Base-by-base conservation (phyloP, 2,113 vertebrate genomes). In the Pungitius pungitius region DNA sequence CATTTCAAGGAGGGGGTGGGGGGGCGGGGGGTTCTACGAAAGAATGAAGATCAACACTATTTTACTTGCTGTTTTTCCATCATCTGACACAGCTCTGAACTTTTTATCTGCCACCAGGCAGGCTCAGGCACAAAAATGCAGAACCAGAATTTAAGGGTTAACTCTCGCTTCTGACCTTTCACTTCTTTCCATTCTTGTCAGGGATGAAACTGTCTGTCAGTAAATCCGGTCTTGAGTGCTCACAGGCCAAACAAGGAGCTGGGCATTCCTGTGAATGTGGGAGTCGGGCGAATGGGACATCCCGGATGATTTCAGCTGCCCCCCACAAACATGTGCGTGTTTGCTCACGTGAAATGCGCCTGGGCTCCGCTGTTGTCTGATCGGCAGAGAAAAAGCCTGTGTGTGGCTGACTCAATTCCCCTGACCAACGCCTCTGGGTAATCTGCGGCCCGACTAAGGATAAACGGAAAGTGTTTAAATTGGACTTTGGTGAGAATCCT, bases 161-260 rank as follows among this genome's bases (percentile, higher is more conserved):
- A 75, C 66, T 68, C 58, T 69, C 42, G 9, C 56, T 52, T 22
- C 27, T 77, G 77, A 84, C 82, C 79, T 90, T 75, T 83, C 75
- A 80, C 85, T 18, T 84, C 61, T 60, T 47, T 45, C 75, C 71
- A 73, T 86, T 82, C 83, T 84, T 59, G 52, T 33, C 22, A 10
- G 75, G 43, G 73, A 78, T 75, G 52, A 75, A 73, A 77, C 70
- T 73, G 63, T 88, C 80, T 51, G 3, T 78, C 72, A 56, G 64
- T 86, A 81, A 86, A 87, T 84, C 75, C 64, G n/a, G 59, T n/a
- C 65, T 62, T 45, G 66, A 69, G 69, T 83, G 74, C 60, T 76
- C 61, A 51, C 17, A 57, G 68, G 62, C 62, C 61, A 79, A 80
- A 85, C 76, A 73, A 84, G 78, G 17, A 69, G 43, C 20, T 27